Evolutionary conservation across 2,888 invertebrate genomes (phyloP).

Genomic region (Xestoiulus laeticollis): DNA sequence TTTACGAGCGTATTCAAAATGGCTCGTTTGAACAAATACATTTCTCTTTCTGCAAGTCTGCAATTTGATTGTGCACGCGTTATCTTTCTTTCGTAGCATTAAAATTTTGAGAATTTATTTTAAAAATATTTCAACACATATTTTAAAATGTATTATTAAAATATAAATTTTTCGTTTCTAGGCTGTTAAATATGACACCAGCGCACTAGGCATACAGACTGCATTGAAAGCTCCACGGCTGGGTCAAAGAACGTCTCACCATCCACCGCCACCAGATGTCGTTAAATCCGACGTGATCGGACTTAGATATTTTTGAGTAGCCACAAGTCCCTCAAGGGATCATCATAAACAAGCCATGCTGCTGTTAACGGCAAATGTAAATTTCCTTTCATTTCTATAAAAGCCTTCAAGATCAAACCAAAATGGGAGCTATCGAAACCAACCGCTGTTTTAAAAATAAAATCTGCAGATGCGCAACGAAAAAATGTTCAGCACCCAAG

Average conservation of each 20-base stretch:
- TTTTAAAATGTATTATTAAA: background rate
- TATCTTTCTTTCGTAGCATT: no score
- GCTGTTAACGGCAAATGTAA: background rate
- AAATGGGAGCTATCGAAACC: background rate
- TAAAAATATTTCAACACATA: background rate
- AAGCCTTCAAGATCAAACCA: background rate
- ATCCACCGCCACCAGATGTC: conserved; percentile 49
- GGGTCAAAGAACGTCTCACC: background rate
- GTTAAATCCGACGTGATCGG: conserved; percentile 51
- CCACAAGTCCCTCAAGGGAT: background rate
- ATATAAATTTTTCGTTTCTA: background rate
- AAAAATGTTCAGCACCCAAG: background rate
- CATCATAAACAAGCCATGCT: background rate
- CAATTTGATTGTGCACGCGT: no score
- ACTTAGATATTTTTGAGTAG: conserved; percentile 47
- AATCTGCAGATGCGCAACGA: background rate
- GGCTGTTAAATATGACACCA: conserved; percentile 51
- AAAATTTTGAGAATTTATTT: no score
- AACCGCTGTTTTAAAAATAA: no score
- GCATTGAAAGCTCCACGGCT: conserved; percentile 51
- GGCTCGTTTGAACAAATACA: no score
- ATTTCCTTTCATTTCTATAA: no score
- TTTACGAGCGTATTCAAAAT: no score
- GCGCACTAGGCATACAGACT: conserved; percentile 47
- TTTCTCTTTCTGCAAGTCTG: no score